Percentiles rank a stretch among this genome's conserved stretches.
Conservation (phyloP, 2,888 invertebrate genomes). For the Yponomeuta plumbellus region DNA sequence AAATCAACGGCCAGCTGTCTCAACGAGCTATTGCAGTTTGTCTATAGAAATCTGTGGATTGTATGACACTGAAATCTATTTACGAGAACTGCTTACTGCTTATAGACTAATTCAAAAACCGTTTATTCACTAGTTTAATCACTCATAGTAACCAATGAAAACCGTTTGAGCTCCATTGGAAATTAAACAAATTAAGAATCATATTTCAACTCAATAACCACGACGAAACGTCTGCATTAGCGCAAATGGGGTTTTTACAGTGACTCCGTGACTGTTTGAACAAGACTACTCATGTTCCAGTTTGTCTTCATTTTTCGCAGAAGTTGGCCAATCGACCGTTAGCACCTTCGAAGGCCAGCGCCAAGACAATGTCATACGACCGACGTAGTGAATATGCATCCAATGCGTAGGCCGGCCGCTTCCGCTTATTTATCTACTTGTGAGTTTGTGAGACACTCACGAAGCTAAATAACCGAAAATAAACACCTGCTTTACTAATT, state of each 20-base stretch:
- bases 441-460: conserved; percentile 27
- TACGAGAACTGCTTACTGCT: background rate
- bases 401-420: conserved; percentile 45
- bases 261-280: background rate
- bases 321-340: background rate
- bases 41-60: background rate
- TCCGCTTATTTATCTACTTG: conserved; percentile 29
- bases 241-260: background rate
- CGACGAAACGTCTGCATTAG: too few relatives aligned
- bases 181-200: background rate
- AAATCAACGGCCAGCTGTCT: background rate
- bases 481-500: background rate
- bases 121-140: too few relatives aligned
- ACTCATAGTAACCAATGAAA: background rate
- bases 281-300: background rate
- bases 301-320: background rate
- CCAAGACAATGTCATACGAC: conserved; percentile 15
- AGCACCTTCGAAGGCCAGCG: background rate
- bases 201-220: too few relatives aligned
- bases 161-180: conserved; percentile 1
- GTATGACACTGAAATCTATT: background rate
- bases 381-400: conserved; percentile 26
- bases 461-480: conserved; percentile 33
- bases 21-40: background rate
- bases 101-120: too few relatives aligned